Conservation (phyloP, 2,797 vertebrate genomes). For the Cirrhinus mrigala region DNA sequence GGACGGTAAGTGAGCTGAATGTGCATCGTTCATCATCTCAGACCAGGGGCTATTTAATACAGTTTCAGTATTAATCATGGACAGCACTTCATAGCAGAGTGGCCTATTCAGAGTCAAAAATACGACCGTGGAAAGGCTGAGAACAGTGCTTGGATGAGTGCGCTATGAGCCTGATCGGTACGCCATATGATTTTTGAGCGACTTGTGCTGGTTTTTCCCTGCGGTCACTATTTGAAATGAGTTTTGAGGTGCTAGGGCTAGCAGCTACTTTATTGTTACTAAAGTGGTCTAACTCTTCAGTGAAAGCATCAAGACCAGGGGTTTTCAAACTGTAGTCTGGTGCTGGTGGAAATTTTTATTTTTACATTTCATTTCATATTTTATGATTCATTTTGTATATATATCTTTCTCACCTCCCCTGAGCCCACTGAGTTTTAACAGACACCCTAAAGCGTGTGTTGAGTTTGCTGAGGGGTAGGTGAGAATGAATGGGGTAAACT, state of each 20-base stretch:
- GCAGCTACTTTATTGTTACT: background rate
- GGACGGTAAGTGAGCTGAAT: conserved; percentile 18
- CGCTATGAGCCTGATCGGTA: conserved; percentile 22
- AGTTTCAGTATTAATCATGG: conserved; percentile 52
- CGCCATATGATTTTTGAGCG: background rate
- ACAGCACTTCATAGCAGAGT: conserved; percentile 10
- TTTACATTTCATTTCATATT: too few species aligned
- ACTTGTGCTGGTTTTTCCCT: background rate
- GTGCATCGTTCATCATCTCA: conserved; percentile 42
- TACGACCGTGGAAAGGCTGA: conserved; percentile 31
- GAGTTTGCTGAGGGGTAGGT: too few species aligned
- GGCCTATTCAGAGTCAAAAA: conserved; percentile 35
- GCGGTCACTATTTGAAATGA: background rate
- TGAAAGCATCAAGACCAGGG: background rate
- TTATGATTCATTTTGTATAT: too few species aligned
- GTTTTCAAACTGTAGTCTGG: background rate
- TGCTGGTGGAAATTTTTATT: too few species aligned
- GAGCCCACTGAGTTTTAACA: too few species aligned
- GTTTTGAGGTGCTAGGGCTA: background rate
- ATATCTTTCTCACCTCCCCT: too few species aligned
- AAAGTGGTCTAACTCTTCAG: background rate
- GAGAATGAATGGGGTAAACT: too few species aligned
- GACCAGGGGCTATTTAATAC: conserved; percentile 42
- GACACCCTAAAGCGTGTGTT: too few species aligned
- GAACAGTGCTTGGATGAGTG: conserved; percentile 33